These are phyloP conservation scores for Zaprionus vittiger DNA, from an alignment of 1,140 invertebrate genomes.

Conservation along the genomic window DNA sequence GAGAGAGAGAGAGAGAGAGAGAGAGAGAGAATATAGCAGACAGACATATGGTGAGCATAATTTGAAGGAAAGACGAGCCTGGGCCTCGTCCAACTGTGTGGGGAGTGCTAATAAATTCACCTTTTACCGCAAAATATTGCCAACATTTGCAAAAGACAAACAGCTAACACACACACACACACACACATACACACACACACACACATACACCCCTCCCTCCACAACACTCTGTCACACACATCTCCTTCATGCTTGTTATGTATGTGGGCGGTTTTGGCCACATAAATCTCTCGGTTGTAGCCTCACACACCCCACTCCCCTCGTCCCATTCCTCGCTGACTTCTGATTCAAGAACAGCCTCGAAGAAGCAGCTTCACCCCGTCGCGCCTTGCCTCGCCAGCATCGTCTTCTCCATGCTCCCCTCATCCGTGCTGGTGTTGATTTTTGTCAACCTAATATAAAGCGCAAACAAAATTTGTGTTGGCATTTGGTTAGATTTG, in stretches of 20 bases:
- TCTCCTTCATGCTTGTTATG: slow-evolving; percentile 4
- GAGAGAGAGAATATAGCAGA: background rate
- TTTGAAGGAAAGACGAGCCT: slow-evolving; percentile 40
- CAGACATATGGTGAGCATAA: slow-evolving; percentile 47
- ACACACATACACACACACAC: slow-evolving; percentile 10
- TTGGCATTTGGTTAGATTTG: slow-evolving; percentile 76
- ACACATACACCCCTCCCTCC: too few species aligned
- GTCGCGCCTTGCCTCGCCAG: slow-evolving; percentile 1
- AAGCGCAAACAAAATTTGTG: slow-evolving; percentile 80
- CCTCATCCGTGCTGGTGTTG: slow-evolving; percentile 54
- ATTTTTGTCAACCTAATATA: slow-evolving; percentile 80
- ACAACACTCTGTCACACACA: background rate
- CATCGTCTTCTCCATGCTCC: background rate
- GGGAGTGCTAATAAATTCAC: slow-evolving; percentile 74
- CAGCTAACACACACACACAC: slow-evolving; percentile 43
- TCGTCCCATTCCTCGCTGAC: slow-evolving; percentile 5
- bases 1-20: background rate
- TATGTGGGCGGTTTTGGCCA: slow-evolving; percentile 40
- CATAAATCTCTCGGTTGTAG: slow-evolving; percentile 41
- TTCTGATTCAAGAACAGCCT: slow-evolving; percentile 42
- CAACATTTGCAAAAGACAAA: slow-evolving; percentile 77
- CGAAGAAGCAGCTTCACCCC: slow-evolving; percentile 26
- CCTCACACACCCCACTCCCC: background rate
- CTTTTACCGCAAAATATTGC: slow-evolving; percentile 80
- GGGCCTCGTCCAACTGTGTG: slow-evolving; percentile 19